Percentiles rank a stretch among this genome's conserved stretches.
phyloP scores from a whole-genome alignment of 2,797 vertebrate species.

The Sebastes kiyomatsui region DNA sequence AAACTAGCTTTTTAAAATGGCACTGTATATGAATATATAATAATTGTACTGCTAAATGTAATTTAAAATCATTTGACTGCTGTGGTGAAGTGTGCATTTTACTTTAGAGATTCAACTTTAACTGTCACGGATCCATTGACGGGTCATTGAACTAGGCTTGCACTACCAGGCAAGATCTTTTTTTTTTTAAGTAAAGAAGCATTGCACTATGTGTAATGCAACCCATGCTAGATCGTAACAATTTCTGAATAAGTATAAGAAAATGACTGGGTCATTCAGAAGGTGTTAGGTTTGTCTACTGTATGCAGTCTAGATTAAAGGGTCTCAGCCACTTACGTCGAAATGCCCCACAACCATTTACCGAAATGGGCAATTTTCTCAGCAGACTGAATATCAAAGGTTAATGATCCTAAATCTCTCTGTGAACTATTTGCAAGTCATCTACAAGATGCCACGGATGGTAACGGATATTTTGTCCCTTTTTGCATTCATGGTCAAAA shows the following conservation, averaged over 20 bases:
- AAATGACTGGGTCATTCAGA: not conserved
- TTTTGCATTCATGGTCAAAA: not conserved
- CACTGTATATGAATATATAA: no score
- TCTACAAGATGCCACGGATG: not conserved
- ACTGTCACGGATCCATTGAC: not conserved
- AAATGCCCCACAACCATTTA: conserved; percentile 1
- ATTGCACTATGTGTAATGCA: not conserved
- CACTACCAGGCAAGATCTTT: not conserved
- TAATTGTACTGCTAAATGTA: not conserved
- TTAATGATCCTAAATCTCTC: conserved; percentile 4
- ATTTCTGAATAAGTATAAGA: not conserved
- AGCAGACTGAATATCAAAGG: conserved; percentile 13
- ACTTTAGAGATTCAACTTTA: not conserved
- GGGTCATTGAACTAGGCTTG: not conserved
- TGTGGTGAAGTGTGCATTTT: not conserved
- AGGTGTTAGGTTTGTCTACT: not conserved
- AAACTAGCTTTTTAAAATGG: no score
- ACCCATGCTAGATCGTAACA: not conserved
- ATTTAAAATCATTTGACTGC: not conserved
- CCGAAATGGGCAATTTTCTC: conserved; percentile 9
- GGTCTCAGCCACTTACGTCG: not conserved
- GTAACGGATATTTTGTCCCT: not conserved
- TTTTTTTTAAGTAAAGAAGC: not conserved
- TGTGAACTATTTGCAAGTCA: not conserved
- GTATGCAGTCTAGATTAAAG: not conserved